Conservation (phyloP, 2,113 vertebrate species). For the Tiliqua scincoides region DNA sequence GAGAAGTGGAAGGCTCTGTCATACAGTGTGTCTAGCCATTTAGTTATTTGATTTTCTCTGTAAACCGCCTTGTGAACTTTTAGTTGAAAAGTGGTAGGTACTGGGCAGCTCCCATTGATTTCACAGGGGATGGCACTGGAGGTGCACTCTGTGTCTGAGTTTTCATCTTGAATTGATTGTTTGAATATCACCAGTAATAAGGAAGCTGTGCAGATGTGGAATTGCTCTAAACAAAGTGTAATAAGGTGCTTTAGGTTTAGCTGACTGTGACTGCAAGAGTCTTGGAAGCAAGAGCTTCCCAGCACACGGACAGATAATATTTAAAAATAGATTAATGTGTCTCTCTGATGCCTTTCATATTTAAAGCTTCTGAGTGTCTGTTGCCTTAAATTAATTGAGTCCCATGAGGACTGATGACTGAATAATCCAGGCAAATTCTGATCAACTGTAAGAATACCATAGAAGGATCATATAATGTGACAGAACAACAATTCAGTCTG, state of each 20-base stretch:
- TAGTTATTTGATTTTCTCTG: too few relatives aligned
- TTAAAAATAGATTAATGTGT: slow-evolving; percentile 52
- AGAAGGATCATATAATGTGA: slow-evolving; percentile 37
- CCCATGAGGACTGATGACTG: slow-evolving; percentile 35
- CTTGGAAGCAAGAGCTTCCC: slow-evolving; percentile 34
- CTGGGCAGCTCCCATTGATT: not conserved
- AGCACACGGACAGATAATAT: slow-evolving; percentile 33
- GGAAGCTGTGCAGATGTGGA: not conserved
- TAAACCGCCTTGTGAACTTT: too few relatives aligned
- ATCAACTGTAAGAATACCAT: slow-evolving; percentile 33
- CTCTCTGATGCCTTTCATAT: slow-evolving; percentile 44
- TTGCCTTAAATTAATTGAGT: slow-evolving; percentile 64
- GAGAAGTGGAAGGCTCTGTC: not conserved
- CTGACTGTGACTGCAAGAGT: slow-evolving; percentile 26
- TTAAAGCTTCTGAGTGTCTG: slow-evolving; percentile 40
- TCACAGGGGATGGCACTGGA: not conserved
- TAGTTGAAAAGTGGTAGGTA: too few relatives aligned
- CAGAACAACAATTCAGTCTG: slow-evolving; percentile 39
- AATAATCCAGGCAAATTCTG: slow-evolving; percentile 33
- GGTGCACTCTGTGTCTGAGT: not conserved
- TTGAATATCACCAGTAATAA: slow-evolving; percentile 10
- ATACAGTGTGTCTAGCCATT: not conserved
- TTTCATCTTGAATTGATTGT: not conserved
- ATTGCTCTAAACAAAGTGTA: rapidly evolving
- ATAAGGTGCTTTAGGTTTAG: slow-evolving; percentile 20